phyloP scores from a whole-genome alignment of 2,888 invertebrate genomes.

The Caprella mutica region DNA sequence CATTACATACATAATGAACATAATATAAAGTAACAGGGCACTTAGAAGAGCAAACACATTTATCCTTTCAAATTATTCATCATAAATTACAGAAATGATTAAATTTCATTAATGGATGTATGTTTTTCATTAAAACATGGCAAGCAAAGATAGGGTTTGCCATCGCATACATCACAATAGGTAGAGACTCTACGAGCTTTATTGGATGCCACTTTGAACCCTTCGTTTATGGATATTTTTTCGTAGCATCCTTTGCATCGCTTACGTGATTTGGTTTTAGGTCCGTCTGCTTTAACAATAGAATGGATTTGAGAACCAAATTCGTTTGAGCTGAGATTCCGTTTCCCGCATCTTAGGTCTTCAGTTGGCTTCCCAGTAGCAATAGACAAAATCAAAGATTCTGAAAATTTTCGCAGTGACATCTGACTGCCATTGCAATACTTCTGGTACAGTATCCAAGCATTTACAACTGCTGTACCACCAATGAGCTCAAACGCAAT shows the following conservation, averaged over 20 bases:
- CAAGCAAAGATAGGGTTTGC: slow-evolving; percentile 10
- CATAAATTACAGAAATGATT: no score
- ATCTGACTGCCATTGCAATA: neutral
- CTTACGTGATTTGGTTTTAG: neutral
- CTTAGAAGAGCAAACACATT: no score
- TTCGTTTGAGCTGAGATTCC: neutral
- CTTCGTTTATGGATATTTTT: slow-evolving; percentile 7
- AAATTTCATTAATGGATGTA: no score
- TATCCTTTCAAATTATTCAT: no score
- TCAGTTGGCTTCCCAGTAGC: neutral
- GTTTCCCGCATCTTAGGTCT: neutral
- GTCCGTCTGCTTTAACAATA: neutral
- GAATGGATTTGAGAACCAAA: neutral
- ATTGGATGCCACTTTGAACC: slow-evolving; percentile 12
- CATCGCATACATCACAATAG: slow-evolving; percentile 9
- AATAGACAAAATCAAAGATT: slow-evolving; percentile 1
- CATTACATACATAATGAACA: no score
- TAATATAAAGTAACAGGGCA: no score
- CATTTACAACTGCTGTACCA: slow-evolving; percentile 11
- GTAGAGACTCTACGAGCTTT: slow-evolving; percentile 15
- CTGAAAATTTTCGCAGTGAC: slow-evolving; percentile 1
- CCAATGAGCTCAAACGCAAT: slow-evolving; percentile 5
- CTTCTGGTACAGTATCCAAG: slow-evolving; percentile 8
- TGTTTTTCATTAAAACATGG: slow-evolving; percentile 12
- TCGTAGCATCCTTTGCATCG: slow-evolving; percentile 11